Conservation (phyloP, 2,113 vertebrate species). For the Kobus ellipsiprymnus region DNA sequence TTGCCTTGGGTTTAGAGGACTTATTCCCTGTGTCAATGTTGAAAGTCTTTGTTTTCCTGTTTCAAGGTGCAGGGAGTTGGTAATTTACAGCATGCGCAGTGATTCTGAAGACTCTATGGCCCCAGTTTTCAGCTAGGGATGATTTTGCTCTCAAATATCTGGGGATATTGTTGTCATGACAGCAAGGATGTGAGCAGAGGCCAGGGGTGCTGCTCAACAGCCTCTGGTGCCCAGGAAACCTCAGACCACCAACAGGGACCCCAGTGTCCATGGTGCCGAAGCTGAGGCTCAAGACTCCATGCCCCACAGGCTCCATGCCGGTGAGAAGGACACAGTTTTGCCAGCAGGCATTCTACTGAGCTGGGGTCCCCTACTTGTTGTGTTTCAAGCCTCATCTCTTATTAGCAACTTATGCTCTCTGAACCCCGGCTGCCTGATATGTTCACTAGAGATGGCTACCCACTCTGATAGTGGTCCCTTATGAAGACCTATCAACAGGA, state of each 20-base stretch:
- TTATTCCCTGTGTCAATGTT: fast-evolving
- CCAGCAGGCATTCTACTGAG: fast-evolving
- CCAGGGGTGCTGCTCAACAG: fast-evolving
- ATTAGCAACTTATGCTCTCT: fast-evolving
- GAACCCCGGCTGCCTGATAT: neutral
- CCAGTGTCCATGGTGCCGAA: fast-evolving
- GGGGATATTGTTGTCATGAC: fast-evolving
- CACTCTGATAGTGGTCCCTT: fast-evolving
- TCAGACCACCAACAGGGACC: neutral
- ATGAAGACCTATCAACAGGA: fast-evolving
- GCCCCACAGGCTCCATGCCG: fast-evolving
- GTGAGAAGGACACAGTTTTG: fast-evolving
- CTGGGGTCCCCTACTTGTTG: neutral
- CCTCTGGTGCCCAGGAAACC: fast-evolving
- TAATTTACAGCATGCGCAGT: neutral
- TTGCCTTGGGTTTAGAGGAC: neutral
- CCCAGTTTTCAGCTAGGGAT: neutral
- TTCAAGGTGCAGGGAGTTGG: neutral
- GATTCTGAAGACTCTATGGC: neutral
- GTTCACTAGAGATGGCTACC: fast-evolving
- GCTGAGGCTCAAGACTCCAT: neutral
- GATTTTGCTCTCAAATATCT: neutral
- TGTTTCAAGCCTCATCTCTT: too few relatives aligned
- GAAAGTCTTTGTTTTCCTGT: neutral
- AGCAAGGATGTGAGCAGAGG: too few relatives aligned